A percentile compares a stretch with the other conserved stretches of the same genome.
Evolutionary conservation across 2,797 vertebrate species (phyloP).

Genomic region (Gymnodraco acuticeps): DNA sequence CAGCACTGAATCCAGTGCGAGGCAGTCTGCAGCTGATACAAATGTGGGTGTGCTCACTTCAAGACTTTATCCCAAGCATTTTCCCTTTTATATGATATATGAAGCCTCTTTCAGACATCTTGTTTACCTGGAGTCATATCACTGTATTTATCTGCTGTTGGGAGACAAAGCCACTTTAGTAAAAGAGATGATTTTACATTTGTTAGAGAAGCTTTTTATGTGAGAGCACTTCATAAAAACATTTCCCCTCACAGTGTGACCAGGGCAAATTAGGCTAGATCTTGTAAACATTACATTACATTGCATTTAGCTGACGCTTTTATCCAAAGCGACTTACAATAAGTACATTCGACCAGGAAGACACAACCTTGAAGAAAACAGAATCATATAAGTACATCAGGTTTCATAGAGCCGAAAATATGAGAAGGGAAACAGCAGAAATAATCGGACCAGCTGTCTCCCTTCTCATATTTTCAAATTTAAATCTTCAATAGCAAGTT

Average conservation of each 20-base stretch:
- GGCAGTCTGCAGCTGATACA: neutral
- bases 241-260: neutral
- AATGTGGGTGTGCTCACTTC: neutral
- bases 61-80: neutral
- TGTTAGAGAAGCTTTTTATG: neutral
- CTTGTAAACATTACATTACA: too few relatives aligned
- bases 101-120: neutral
- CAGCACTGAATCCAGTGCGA: constrained; percentile 24
- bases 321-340: too few relatives aligned
- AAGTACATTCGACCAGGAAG: too few relatives aligned
- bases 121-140: too few relatives aligned
- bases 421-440: too few relatives aligned
- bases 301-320: too few relatives aligned
- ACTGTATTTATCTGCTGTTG: too few relatives aligned
- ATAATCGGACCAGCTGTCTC: neutral
- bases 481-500: neutral
- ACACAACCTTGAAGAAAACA: too few relatives aligned
- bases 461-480: neutral
- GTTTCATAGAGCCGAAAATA: too few relatives aligned
- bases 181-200: neutral
- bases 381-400: too few relatives aligned
- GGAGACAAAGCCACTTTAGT: too few relatives aligned
- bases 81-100: neutral
- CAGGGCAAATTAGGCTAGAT: neutral
- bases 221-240: neutral